Percentiles rank a stretch among this genome's conserved stretches.
phyloP scores from a whole-genome alignment of 2,888 invertebrate genomes.

The Pandemis cinnamomeana region DNA sequence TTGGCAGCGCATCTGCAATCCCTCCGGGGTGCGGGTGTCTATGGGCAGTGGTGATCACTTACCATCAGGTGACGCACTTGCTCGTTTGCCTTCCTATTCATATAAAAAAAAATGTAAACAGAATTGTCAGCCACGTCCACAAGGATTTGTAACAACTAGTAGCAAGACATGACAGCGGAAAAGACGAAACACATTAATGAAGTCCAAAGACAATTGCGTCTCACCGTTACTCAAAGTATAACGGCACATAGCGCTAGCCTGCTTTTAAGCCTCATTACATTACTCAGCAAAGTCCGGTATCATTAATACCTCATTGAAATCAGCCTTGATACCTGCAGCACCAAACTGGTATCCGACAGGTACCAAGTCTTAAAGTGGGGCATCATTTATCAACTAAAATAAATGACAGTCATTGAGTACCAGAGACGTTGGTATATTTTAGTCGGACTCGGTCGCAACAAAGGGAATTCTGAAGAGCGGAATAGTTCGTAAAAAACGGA shows the following conservation, averaged over 20 bases:
- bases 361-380: slow-evolving; percentile 28
- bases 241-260: not conserved
- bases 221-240: not conserved
- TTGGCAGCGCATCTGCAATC: too few species aligned
- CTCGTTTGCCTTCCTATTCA: too few species aligned
- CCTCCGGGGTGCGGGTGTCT: too few species aligned
- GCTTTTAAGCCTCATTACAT: not conserved
- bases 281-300: slow-evolving; percentile 11
- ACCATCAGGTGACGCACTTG: too few species aligned
- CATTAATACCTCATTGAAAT: slow-evolving; percentile 30
- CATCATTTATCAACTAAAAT: slow-evolving; percentile 36
- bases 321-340: slow-evolving; percentile 11
- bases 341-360: slow-evolving; percentile 29
- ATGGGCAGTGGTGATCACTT: too few species aligned
- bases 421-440: not conserved
- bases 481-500: too few species aligned
- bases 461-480: not conserved
- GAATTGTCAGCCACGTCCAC: too few species aligned
- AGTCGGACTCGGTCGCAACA: slow-evolving; percentile 13
- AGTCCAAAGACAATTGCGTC: not conserved
- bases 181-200: too few species aligned
- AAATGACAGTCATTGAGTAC: slow-evolving; percentile 26
- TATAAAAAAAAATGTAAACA: too few species aligned
- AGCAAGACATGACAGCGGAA: too few species aligned
- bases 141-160: too few species aligned